Conservation (phyloP, 2,888 invertebrate genomes). For the Parnassius glacialis region DNA sequence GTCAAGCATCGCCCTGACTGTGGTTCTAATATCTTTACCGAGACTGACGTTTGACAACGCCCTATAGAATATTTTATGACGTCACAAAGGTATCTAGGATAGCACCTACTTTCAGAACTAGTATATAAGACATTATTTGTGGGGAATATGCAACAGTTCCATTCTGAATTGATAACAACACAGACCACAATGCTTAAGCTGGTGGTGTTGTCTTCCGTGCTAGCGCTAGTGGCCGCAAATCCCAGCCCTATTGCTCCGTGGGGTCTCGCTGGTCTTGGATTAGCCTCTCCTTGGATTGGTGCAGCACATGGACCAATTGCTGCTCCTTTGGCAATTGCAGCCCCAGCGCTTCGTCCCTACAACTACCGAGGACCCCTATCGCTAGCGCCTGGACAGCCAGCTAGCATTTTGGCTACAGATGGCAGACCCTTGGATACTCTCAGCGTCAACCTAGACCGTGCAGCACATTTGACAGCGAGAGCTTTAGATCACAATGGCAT, state of each 20-base stretch:
- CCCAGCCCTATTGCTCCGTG: conserved; percentile 50
- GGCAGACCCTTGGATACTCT: conserved; percentile 74
- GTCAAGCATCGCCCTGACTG: conserved; percentile 29
- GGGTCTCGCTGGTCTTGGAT: conserved; percentile 35
- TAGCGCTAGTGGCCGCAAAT: conserved; percentile 79
- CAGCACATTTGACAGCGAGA: conserved; percentile 63
- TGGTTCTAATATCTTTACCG: conserved; percentile 33
- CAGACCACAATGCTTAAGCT: conserved; percentile 80
- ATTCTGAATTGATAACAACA: conserved; percentile 63
- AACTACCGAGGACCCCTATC: conserved; percentile 74
- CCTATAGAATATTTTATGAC: conserved; percentile 36
- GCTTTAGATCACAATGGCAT: conserved; percentile 54
- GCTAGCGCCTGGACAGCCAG: conserved; percentile 69
- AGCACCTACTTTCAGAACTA: conserved; percentile 55
- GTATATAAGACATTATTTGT: conserved; percentile 63
- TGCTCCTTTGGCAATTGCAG: conserved; percentile 35
- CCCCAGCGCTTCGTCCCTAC: conserved; percentile 54
- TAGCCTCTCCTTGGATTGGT: conserved; percentile 47
- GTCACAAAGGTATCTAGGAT: conserved; percentile 63
- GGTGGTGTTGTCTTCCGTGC: conserved; percentile 83
- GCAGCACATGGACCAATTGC: conserved; percentile 41
- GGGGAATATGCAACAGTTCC: conserved; percentile 60
- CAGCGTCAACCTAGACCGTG: conserved; percentile 71
- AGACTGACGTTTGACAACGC: conserved; percentile 35
- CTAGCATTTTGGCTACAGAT: conserved; percentile 66